A percentile compares a stretch with the other conserved stretches of the same genome.
These are phyloP conservation scores for Hydrocynus forskahlii DNA, from an alignment of 2,797 vertebrate genomes.

Conservation along the genomic window DNA sequence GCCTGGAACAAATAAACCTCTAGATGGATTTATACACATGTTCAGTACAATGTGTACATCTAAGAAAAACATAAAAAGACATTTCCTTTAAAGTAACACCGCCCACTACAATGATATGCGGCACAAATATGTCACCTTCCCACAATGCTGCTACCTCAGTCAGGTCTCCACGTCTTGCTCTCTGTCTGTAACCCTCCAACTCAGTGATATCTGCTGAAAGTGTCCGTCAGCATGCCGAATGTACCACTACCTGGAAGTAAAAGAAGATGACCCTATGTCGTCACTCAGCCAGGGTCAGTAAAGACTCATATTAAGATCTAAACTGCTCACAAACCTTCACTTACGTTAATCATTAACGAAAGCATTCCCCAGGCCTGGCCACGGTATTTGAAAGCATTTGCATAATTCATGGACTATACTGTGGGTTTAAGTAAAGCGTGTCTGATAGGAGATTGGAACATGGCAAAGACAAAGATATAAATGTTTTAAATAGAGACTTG, in stretches of 20 bases:
- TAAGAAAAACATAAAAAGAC: background rate
- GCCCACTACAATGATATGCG: background rate
- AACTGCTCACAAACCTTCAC: background rate
- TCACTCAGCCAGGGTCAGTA: background rate
- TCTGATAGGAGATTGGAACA: background rate
- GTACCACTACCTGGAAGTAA: background rate
- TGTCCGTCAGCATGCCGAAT: background rate
- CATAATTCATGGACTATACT: constrained; percentile 21
- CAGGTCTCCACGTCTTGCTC: background rate
- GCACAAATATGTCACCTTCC: background rate
- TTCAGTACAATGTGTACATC: background rate
- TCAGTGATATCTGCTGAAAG: background rate
- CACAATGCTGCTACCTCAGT: background rate
- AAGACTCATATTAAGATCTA: background rate
- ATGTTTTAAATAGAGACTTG: background rate
- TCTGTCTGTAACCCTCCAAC: background rate
- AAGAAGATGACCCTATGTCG: background rate
- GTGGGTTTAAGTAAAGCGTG: constrained; percentile 31
- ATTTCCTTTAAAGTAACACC: background rate
- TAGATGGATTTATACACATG: background rate
- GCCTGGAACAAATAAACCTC: background rate
- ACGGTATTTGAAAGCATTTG: constrained; percentile 30
- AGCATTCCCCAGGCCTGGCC: background rate
- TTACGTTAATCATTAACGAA: constrained; percentile 23
- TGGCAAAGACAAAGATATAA: background rate